phyloP scores from a whole-genome alignment of 2,113 vertebrate genomes.

The Scopus umbretta region DNA sequence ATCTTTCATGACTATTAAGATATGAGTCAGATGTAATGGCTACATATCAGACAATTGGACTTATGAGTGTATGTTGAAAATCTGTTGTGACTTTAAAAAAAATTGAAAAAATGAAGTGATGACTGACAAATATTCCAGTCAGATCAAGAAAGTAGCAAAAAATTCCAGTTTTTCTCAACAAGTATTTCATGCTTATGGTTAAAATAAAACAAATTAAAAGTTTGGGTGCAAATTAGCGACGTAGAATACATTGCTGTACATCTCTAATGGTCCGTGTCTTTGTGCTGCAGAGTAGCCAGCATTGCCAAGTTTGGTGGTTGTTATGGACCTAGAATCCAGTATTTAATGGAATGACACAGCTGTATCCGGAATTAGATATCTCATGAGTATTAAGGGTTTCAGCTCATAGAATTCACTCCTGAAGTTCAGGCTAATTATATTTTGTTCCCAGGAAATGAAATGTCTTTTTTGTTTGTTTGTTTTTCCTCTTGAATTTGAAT shows the following conservation, averaged over 20 bases:
- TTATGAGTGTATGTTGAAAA: not conserved
- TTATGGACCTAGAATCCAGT: not conserved
- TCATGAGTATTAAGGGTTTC: not conserved
- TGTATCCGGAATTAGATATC: not conserved
- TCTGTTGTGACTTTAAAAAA: not conserved
- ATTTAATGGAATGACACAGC: not conserved
- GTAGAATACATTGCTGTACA: not conserved
- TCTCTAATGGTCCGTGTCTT: not conserved
- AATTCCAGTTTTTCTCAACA: not conserved
- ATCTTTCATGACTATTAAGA: not conserved
- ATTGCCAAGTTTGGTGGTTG: not conserved
- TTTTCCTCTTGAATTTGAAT: not conserved
- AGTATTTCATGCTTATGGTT: not conserved
- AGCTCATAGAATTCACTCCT: not conserved
- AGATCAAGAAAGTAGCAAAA: not conserved
- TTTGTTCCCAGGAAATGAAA: not conserved
- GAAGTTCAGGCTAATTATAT: not conserved
- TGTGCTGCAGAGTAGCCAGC: not conserved
- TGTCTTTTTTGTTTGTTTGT: not conserved
- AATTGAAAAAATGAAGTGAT: not conserved
- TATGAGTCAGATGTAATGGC: not conserved
- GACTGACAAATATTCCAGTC: not conserved
- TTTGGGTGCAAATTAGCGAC: not conserved
- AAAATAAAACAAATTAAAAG: not conserved
- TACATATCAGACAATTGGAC: not conserved